phyloP scores from a whole-genome alignment of 2,888 invertebrate species.

The Dryobotodes eremita region DNA sequence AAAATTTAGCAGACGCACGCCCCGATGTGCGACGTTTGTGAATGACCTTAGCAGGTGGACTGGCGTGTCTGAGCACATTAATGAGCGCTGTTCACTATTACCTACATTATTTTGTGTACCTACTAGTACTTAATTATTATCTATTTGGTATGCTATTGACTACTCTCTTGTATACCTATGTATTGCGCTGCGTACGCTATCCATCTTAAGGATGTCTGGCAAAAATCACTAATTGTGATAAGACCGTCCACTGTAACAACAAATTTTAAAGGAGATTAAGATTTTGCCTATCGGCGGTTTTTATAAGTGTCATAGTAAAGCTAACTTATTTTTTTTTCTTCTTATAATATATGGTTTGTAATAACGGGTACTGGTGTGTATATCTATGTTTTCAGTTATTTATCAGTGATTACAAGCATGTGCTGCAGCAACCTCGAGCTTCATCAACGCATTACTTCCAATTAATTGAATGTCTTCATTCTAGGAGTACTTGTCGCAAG shows the following conservation, averaged over 20 bases:
- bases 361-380: neutral
- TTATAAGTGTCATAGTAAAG: neutral
- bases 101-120: neutral
- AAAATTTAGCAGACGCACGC: neutral
- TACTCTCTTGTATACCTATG: neutral
- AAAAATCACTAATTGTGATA: neutral
- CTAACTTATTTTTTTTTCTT: neutral
- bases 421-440: constrained; percentile 31
- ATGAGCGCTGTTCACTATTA: constrained; percentile 2
- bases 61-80: constrained; percentile 26
- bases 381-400: constrained; percentile 1
- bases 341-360: neutral
- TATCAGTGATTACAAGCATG: constrained; percentile 4
- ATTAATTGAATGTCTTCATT: constrained; percentile 43
- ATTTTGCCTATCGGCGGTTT: neutral
- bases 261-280: neutral
- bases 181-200: neutral
- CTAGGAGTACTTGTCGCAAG: constrained; percentile 8
- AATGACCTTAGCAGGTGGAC: constrained; percentile 20
- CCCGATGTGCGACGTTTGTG: neutral
- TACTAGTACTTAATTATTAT: neutral
- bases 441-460: constrained; percentile 34
- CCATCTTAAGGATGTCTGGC: neutral
- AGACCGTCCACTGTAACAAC: neutral
- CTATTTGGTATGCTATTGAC: neutral